Percentiles rank a stretch among this genome's conserved stretches.
Evolutionary conservation across 2,888 invertebrate species (phyloP).

Genomic region (Drosophila kokeensis): DNA sequence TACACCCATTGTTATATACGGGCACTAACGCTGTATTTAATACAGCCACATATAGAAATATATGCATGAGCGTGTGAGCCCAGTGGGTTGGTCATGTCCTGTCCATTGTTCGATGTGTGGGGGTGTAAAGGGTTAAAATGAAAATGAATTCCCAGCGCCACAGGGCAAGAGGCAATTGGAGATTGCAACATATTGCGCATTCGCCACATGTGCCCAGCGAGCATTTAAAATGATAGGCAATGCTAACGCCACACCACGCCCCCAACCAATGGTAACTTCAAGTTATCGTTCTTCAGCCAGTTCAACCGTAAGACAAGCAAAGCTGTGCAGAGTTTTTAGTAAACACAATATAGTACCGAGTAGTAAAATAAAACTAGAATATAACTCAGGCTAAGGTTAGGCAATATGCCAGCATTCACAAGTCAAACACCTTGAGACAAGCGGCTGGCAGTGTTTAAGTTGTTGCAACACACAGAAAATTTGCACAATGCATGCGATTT

Average conservation of each 20-base stretch:
- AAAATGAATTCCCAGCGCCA: slow-evolving; percentile 69
- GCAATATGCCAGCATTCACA: slow-evolving; percentile 69
- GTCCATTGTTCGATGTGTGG: slow-evolving; percentile 48
- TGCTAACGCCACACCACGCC: not conserved
- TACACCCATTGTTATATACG: not conserved
- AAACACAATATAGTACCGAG: slow-evolving; percentile 49
- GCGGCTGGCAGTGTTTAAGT: slow-evolving; percentile 39
- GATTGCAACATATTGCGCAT: slow-evolving; percentile 66
- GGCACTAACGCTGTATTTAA: slow-evolving; percentile 53
- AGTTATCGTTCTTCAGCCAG: slow-evolving; percentile 15
- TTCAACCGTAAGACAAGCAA: slow-evolving; percentile 35
- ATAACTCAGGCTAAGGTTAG: slow-evolving; percentile 51
- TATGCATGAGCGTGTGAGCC: slow-evolving; percentile 59
- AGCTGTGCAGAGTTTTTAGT: slow-evolving; percentile 35
- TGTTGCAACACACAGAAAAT: slow-evolving; percentile 59
- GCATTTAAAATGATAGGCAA: slow-evolving; percentile 59
- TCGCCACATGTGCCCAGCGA: slow-evolving; percentile 52
- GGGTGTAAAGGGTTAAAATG: slow-evolving; percentile 43
- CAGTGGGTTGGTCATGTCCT: slow-evolving; percentile 26
- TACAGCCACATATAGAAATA: no score
- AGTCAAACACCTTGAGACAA: slow-evolving; percentile 64
- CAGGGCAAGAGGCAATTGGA: slow-evolving; percentile 33
- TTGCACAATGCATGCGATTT: slow-evolving; percentile 75
- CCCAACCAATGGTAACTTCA: slow-evolving; percentile 12
- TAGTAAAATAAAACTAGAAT: slow-evolving; percentile 59